Conservation (phyloP, 2,888 invertebrate genomes). For the Latrodectus elegans region DNA sequence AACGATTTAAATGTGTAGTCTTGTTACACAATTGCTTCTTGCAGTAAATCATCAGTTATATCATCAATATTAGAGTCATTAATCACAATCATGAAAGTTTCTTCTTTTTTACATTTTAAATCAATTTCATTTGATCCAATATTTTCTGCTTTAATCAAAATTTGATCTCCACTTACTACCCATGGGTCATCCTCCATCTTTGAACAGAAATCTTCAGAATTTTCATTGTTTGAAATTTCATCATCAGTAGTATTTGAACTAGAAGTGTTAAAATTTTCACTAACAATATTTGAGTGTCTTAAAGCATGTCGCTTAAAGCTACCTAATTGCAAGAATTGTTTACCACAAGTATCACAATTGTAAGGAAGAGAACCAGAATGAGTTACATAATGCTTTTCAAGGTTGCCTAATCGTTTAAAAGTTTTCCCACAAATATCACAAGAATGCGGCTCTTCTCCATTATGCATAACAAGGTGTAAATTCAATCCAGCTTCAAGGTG, state of each 20-base stretch:
- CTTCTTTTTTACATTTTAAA: constrained; percentile 38
- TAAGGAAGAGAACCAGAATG: constrained; percentile 61
- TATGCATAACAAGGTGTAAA: constrained; percentile 45
- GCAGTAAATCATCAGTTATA: constrained; percentile 37
- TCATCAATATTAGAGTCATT: constrained; percentile 41
- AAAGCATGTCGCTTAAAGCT: constrained; percentile 55
- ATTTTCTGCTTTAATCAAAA: constrained; percentile 37
- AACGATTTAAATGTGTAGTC: background rate
- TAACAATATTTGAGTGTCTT: constrained; percentile 7
- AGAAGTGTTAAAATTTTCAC: constrained; percentile 22
- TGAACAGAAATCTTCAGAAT: constrained; percentile 27
- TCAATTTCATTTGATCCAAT: constrained; percentile 7
- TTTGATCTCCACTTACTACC: constrained; percentile 48
- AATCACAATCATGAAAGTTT: constrained; percentile 65
- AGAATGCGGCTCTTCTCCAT: constrained; percentile 74
- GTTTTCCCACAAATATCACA: constrained; percentile 75
- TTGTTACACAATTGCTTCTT: background rate
- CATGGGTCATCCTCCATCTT: constrained; percentile 22
- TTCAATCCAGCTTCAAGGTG: constrained; percentile 72
- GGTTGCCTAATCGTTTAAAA: constrained; percentile 72
- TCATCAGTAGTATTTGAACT: constrained; percentile 20
- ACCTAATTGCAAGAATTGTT: constrained; percentile 59
- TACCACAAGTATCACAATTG: constrained; percentile 46
- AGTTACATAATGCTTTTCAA: constrained; percentile 54
- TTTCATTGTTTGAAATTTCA: constrained; percentile 14